These are phyloP conservation scores for Xerus inauris DNA, from an alignment of 2,113 vertebrate genomes.

Conservation along the genomic window DNA sequence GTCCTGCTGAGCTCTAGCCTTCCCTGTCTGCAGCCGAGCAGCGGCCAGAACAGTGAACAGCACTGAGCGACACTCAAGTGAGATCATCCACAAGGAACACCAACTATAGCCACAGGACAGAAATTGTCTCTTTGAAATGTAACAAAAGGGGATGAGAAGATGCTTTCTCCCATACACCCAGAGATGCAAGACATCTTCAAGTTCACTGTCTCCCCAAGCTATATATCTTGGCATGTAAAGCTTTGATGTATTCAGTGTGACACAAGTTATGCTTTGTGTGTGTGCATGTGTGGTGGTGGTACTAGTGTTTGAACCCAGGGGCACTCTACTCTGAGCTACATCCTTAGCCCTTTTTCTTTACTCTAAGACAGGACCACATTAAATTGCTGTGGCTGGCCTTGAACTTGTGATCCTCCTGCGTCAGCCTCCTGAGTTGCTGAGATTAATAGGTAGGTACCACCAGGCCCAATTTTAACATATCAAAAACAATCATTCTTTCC, in stretches of 20 bases:
- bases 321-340: too few relatives aligned
- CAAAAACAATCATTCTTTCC: neutral
- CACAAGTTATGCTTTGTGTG: too few relatives aligned
- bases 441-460: too few relatives aligned
- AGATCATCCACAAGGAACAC: neutral
- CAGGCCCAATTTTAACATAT: neutral
- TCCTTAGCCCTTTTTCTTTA: too few relatives aligned
- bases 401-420: too few relatives aligned
- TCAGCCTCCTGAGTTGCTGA: too few relatives aligned
- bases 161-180: neutral
- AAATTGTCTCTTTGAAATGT: neutral
- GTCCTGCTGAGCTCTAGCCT: too few relatives aligned
- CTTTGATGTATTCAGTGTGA: neutral
- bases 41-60: neutral
- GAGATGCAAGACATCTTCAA: neutral
- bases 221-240: neutral
- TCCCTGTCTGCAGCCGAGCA: too few relatives aligned
- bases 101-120: rapidly evolving
- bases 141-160: neutral
- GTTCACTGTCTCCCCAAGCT: neutral
- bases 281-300: too few relatives aligned
- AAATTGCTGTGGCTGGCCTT: too few relatives aligned
- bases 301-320: too few relatives aligned
- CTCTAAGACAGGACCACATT: too few relatives aligned
- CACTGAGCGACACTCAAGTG: neutral